Conservation (phyloP, 2,888 invertebrate species). For the Nomada ruficornis region DNA sequence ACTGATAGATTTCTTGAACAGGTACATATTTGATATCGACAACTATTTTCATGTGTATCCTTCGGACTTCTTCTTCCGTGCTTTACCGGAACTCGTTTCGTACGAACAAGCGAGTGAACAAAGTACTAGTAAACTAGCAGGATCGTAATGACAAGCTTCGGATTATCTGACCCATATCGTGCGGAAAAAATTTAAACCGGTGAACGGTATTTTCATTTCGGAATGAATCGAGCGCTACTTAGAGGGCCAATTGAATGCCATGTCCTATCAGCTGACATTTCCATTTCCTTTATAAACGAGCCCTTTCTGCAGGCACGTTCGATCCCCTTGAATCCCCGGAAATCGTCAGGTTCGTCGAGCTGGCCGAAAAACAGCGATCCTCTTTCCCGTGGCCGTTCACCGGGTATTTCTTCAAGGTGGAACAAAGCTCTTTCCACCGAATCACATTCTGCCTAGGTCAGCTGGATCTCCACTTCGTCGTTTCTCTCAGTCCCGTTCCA, state of each 20-base stretch:
- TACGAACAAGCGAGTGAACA: not conserved
- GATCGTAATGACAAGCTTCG: not conserved
- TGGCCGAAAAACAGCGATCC: constrained; percentile 59
- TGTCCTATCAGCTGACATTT: constrained; percentile 35
- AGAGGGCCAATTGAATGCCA: constrained; percentile 27
- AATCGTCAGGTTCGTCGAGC: constrained; percentile 44
- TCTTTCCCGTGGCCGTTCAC: constrained; percentile 20
- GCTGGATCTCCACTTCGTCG: constrained; percentile 52
- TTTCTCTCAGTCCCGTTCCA: constrained; percentile 4
- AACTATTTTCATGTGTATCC: not conserved
- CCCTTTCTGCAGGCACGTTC: constrained; percentile 19
- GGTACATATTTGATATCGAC: not conserved
- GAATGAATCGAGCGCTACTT: not conserved
- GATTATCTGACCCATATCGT: not conserved
- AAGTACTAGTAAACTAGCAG: constrained; percentile 1
- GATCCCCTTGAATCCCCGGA: constrained; percentile 49
- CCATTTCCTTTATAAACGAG: constrained; percentile 46
- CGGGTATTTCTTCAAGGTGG: constrained; percentile 45
- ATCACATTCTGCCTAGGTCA: constrained; percentile 71
- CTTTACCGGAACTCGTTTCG: not conserved
- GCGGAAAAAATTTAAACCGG: not conserved
- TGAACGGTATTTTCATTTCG: constrained; percentile 13
- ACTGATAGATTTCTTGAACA: not conserved
- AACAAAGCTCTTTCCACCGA: constrained; percentile 40
- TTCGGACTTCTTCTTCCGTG: too few relatives aligned